Evolutionary conservation across 2,888 invertebrate genomes (phyloP).

Genomic region (Empis stercorea): DNA sequence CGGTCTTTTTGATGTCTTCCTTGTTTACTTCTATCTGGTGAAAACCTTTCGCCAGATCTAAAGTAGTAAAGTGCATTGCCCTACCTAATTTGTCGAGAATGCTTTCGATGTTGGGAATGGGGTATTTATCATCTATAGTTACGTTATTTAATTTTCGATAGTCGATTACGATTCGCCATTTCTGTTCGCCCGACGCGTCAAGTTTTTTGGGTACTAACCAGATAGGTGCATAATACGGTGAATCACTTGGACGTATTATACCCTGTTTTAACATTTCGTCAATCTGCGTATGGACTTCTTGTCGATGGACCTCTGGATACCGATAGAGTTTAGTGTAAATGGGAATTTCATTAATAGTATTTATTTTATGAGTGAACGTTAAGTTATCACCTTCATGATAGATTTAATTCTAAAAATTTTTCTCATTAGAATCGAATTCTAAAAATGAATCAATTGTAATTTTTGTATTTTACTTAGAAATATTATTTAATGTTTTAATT

Average conservation of each 20-base stretch:
- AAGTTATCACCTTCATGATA: not conserved
- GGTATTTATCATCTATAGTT: constrained; percentile 12
- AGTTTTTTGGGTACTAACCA: constrained; percentile 14
- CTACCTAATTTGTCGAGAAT: constrained; percentile 13
- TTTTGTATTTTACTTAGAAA: no score
- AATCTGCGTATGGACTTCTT: constrained; percentile 16
- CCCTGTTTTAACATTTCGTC: constrained; percentile 18
- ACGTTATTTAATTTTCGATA: constrained; percentile 12
- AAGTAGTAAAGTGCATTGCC: constrained; percentile 11
- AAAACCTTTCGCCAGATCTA: constrained; percentile 12
- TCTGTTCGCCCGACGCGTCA: constrained; percentile 11
- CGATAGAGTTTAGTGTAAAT: constrained; percentile 10
- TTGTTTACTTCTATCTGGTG: constrained; percentile 11
- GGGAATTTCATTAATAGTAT: constrained; percentile 5
- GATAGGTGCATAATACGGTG: constrained; percentile 12
- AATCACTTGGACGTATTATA: constrained; percentile 9
- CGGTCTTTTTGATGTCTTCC: no score
- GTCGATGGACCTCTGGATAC: constrained; percentile 11
- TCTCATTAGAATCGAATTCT: no score
- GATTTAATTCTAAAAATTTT: no score
- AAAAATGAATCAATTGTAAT: no score
- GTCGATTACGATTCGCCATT: constrained; percentile 14
- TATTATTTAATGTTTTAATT: no score
- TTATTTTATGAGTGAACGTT: constrained; percentile 6
- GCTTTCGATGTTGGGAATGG: constrained; percentile 12